Base-by-base conservation (phyloP, 1,140 invertebrate genomes). In the Tribolium castaneum region DNA sequence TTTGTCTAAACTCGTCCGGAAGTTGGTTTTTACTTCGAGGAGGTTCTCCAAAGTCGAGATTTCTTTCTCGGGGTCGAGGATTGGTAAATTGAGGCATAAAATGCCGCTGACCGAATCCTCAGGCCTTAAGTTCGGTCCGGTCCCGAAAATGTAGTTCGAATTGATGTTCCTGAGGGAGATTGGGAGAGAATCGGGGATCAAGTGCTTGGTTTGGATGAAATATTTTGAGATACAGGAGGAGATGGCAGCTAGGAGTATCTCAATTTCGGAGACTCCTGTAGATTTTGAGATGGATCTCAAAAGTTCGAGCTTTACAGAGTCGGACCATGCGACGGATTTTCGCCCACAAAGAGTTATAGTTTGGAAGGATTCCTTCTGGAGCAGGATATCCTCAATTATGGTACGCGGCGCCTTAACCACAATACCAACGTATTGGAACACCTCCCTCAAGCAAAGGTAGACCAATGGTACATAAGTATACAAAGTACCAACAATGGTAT, bases 241-340 rank as follows among this genome's bases (percentile, higher is more conserved):
- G 5, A 89, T 88, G 1, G 91, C 90, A 10, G 90, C 89, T 2
- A 95, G 85, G 0, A 92, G 87, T 6, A 95, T 90, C 80, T 95
- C 94, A 0, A 92, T 91, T 25, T 92, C 91, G 0, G 91, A 90
- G 0, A 93, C 90, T 1, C 91, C 90, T 0, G 91, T 89, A 3
- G 89, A 88, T 13, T 87, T 88, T 0, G 91, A 89, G 14, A 93
- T 91, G 54, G 88, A 87, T 45, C 85, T 81, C 1, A 89, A 56
- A n/a, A 82, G 39, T 0, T 89, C 87, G 2, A 87, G 83, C 76
- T 90, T 88, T 1, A 95, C 89, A 0, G 92, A 90, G 0, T 92
- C 90, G 0, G 93, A 94, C 91, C 94, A 95, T 2, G 92, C 90
- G 1, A 94, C 90, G 0, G 94, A 92, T 87, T 95, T 95, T 75